Conservation (phyloP, 2,113 vertebrate genomes). For the Spilogale gracilis region DNA sequence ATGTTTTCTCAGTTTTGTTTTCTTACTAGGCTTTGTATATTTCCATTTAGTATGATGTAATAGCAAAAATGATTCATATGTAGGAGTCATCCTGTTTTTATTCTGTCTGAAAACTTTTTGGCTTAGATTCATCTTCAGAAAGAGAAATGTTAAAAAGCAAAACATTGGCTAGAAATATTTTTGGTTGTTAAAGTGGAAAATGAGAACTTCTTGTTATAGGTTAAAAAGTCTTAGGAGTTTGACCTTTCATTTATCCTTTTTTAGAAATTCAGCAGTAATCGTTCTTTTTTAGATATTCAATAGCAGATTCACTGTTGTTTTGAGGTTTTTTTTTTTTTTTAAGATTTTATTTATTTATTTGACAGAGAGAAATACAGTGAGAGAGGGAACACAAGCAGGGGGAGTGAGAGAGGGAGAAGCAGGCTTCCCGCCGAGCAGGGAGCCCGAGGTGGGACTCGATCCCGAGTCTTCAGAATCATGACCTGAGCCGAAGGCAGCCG, state of each 20-base stretch:
- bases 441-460: no score
- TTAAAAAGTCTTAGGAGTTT: constrained; percentile 47
- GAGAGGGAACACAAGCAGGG: no score
- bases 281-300: not conserved
- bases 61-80: constrained; percentile 72
- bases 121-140: constrained; percentile 69
- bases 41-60: constrained; percentile 79
- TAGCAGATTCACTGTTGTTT: no score
- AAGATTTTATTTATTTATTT: no score
- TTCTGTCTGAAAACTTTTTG: constrained; percentile 72
- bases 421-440: no score
- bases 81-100: constrained; percentile 81
- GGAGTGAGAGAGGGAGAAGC: no score
- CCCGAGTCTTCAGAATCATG: no score
- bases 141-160: constrained; percentile 65
- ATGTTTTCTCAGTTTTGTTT: constrained; percentile 67
- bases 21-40: constrained; percentile 76
- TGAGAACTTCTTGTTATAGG: constrained; percentile 26
- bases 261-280: not conserved
- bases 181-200: constrained; percentile 25
- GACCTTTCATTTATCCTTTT: constrained; percentile 43
- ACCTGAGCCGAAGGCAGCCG: no score
- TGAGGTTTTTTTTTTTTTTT: no score
- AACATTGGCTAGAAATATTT: constrained; percentile 64
- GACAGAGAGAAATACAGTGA: no score